Conservation (phyloP, 2,113 vertebrate species). For the Podiceps cristatus region DNA sequence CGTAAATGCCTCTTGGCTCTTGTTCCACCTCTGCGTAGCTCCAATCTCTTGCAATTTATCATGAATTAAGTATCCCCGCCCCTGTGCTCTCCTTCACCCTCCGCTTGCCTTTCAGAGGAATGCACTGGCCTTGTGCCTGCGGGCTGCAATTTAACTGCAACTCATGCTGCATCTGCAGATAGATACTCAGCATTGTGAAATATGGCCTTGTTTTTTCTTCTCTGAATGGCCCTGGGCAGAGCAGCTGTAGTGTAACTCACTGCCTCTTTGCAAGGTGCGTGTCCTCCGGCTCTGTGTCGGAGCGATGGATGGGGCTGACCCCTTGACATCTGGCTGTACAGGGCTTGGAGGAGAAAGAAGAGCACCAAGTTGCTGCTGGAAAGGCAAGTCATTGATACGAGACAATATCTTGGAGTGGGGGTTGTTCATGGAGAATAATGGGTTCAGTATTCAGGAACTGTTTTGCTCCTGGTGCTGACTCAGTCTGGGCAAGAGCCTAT, state of each 20-base stretch:
- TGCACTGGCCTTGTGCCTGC: background rate
- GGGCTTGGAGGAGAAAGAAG: background rate
- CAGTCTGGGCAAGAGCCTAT: background rate
- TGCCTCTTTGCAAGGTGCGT: background rate
- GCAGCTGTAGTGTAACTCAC: background rate
- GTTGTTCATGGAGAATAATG: background rate
- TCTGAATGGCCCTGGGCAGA: background rate
- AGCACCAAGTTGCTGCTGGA: background rate
- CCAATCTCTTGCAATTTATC: background rate
- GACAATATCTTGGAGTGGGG: fast-evolving
- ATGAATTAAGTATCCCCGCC: background rate
- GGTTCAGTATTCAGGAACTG: background rate
- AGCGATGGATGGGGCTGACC: background rate
- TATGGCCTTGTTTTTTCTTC: background rate
- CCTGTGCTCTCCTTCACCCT: background rate
- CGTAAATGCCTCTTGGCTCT: background rate
- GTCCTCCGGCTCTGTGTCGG: background rate
- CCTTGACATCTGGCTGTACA: background rate
- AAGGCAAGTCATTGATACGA: background rate
- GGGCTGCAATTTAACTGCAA: background rate
- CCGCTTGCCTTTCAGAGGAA: constrained; percentile 4
- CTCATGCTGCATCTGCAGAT: background rate
- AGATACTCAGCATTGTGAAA: background rate
- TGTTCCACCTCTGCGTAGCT: background rate
- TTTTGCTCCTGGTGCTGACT: background rate